A percentile compares a stretch with the other conserved stretches of the same genome.
Conservation (phyloP, 2,888 invertebrate species). For the Automeris io region DNA sequence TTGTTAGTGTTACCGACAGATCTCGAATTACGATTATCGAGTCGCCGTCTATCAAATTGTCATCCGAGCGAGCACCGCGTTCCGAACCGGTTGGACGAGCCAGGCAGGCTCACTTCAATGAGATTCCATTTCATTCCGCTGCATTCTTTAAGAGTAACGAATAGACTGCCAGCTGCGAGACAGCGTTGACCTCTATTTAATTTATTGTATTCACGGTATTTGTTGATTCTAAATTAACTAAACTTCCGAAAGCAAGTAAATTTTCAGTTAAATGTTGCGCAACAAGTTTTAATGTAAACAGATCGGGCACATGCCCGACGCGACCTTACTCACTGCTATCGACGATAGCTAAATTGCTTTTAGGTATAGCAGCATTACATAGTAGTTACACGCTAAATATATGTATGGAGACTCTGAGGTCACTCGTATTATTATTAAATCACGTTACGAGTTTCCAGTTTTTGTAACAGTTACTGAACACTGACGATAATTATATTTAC, state of each 20-base stretch:
- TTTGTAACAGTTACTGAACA: constrained; percentile 6
- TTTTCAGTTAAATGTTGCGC: constrained; percentile 24
- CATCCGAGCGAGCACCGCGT: constrained; percentile 47
- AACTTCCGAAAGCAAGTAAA: constrained; percentile 23
- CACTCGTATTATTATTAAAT: constrained; percentile 16
- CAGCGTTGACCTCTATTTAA: constrained; percentile 7
- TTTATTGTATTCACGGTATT: constrained; percentile 10
- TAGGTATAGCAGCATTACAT: constrained; percentile 30
- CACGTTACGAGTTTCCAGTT: constrained; percentile 9
- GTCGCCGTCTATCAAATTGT: constrained; percentile 63
- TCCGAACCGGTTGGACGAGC: constrained; percentile 61
- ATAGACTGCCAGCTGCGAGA: constrained; percentile 24
- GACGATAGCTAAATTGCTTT: constrained; percentile 31
- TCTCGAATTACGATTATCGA: constrained; percentile 41
- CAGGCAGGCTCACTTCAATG: constrained; percentile 63
- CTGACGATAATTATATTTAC: not conserved
- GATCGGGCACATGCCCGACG: constrained; percentile 30
- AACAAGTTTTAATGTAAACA: constrained; percentile 38
- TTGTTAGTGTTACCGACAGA: constrained; percentile 19
- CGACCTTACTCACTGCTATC: constrained; percentile 42
- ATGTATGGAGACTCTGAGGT: constrained; percentile 19
- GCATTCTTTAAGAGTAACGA: constrained; percentile 73
- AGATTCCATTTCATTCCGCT: constrained; percentile 73
- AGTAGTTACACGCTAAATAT: constrained; percentile 22
- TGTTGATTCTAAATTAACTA: constrained; percentile 19